Evolutionary conservation across 2,888 invertebrate species (phyloP).

Genomic region (Aporophyla lueneburgensis): DNA sequence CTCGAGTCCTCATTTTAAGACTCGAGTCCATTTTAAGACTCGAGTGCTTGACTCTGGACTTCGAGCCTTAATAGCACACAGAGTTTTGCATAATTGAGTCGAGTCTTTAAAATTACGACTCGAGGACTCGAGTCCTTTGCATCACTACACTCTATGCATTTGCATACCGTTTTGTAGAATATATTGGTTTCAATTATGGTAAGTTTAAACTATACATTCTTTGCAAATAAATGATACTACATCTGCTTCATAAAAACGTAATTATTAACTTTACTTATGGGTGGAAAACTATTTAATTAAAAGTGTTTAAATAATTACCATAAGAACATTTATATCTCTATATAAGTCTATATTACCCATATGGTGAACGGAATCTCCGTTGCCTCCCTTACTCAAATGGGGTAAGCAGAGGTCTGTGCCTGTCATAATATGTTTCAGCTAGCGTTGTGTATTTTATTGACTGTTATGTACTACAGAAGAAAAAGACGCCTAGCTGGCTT

Average conservation of each 20-base stretch:
- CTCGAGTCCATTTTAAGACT: too few species aligned
- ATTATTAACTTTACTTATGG: neutral
- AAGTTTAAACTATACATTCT: neutral
- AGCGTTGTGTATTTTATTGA: too few species aligned
- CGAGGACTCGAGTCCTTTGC: too few species aligned
- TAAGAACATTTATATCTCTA: conserved; percentile 37
- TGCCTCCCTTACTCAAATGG: neutral
- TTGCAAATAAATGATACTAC: neutral
- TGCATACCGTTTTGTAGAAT: neutral
- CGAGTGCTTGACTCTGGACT: too few species aligned
- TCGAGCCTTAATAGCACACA: too few species aligned
- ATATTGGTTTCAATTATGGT: neutral
- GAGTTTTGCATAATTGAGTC: too few species aligned
- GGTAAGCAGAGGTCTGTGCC: neutral
- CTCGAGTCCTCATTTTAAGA: too few species aligned
- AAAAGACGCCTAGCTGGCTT: too few species aligned
- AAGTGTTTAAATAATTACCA: conserved; percentile 45
- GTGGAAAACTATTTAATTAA: conserved; percentile 20
- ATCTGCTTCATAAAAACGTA: neutral
- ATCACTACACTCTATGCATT: too few species aligned
- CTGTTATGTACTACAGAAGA: too few species aligned
- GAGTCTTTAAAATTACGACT: too few species aligned
- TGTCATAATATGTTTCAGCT: too few species aligned
- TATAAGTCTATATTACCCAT: neutral
- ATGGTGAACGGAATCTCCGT: conserved; percentile 4